Percentiles rank a stretch among this genome's conserved stretches.
Evolutionary conservation across 1,140 invertebrate species (phyloP).

Genomic region (Heterodera carotae): DNA sequence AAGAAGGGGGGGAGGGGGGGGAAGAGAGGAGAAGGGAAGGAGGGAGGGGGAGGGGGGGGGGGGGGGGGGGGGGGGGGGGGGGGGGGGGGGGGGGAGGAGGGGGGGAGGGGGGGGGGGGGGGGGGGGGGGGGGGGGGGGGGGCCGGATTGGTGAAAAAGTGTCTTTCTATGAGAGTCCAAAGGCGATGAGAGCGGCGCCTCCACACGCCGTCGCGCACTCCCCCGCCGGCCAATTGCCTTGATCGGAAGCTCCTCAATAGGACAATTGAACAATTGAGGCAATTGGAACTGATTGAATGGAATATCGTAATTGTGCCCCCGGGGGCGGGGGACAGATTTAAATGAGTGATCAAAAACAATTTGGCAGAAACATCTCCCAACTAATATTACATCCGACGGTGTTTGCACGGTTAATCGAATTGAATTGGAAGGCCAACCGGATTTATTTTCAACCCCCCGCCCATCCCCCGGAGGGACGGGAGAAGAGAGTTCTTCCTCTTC

Average conservation of each 20-base stretch:
- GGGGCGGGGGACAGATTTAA: neutral
- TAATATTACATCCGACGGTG: neutral
- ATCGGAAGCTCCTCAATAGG: neutral
- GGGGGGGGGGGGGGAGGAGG: neutral
- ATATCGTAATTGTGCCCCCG: neutral
- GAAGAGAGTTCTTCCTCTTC: neutral
- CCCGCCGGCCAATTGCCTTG: neutral
- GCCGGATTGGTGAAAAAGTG: neutral
- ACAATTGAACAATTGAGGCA: slow-evolving; percentile 4
- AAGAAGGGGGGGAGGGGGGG: neutral
- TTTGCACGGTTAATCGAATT: neutral
- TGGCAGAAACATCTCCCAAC: neutral
- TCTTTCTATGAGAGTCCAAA: neutral
- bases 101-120: neutral
- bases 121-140: neutral
- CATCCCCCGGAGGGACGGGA: neutral
- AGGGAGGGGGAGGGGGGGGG: neutral
- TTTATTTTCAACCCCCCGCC: neutral
- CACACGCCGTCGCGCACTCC: too few relatives aligned
- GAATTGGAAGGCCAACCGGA: neutral
- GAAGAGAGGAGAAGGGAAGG: too few relatives aligned
- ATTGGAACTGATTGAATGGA: neutral
- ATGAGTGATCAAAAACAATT: neutral
- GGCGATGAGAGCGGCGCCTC: neutral
- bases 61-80: neutral